These are phyloP conservation scores for Anguilla anguilla DNA, from an alignment of 2,797 vertebrate genomes.

Conservation along the genomic window DNA sequence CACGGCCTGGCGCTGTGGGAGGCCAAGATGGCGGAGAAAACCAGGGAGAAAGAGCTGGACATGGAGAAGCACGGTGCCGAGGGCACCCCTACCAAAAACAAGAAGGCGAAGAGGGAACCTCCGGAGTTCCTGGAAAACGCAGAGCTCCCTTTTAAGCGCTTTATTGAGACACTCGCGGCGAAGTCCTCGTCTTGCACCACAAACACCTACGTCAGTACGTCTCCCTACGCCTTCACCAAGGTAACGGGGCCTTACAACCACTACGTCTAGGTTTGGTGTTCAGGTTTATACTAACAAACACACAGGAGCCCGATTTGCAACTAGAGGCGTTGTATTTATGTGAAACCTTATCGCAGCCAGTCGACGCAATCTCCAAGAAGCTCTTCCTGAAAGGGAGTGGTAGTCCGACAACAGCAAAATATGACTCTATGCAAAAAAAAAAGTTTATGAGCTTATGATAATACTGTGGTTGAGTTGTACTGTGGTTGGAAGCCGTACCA, in stretches of 20 bases:
- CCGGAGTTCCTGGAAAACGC: constrained; percentile 75
- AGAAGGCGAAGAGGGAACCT: constrained; percentile 88
- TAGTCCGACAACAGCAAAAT: constrained; percentile 12
- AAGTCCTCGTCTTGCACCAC: constrained; percentile 89
- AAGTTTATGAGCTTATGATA: background rate
- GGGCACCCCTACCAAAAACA: constrained; percentile 86
- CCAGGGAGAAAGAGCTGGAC: constrained; percentile 95
- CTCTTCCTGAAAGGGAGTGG: background rate
- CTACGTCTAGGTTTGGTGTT: constrained; percentile 74
- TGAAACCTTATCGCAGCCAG: constrained; percentile 59
- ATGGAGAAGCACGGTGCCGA: constrained; percentile 87
- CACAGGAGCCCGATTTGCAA: constrained; percentile 28
- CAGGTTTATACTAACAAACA: constrained; percentile 22
- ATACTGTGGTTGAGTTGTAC: constrained; percentile 50
- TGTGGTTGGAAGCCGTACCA: constrained; percentile 38
- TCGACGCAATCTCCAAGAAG: constrained; percentile 53
- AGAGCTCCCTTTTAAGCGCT: constrained; percentile 85
- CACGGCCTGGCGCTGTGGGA: constrained; percentile 95
- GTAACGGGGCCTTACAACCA: constrained; percentile 97
- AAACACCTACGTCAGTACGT: constrained; percentile 88
- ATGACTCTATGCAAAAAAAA: constrained; percentile 34
- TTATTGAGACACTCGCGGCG: constrained; percentile 85
- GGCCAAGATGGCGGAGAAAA: constrained; percentile 96
- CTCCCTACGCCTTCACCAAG: constrained; percentile 96
- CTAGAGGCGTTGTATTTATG: constrained; percentile 63